Evolutionary conservation across 2,113 vertebrate species (phyloP).

Genomic region (Craseonycteris thonglongyai): DNA sequence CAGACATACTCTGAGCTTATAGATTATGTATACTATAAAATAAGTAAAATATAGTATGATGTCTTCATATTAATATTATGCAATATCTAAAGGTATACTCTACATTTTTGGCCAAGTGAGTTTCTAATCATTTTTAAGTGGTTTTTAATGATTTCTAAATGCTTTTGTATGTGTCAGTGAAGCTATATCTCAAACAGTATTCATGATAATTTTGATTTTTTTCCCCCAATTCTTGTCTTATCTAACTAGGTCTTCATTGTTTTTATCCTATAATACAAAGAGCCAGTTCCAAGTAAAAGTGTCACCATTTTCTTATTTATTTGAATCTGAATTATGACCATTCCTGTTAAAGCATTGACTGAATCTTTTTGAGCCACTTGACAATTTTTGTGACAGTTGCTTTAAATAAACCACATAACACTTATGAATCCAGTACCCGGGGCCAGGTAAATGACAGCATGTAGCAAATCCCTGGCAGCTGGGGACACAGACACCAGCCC

Average conservation of each 20-base stretch:
- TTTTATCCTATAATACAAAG: neutral
- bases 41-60: neutral
- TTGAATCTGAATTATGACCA: neutral
- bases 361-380: neutral
- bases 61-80: neutral
- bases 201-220: neutral
- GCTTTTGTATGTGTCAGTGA: neutral
- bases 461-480: neutral
- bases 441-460: neutral
- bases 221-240: neutral
- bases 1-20: neutral
- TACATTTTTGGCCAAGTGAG: neutral
- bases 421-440: neutral
- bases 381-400: neutral
- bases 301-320: neutral
- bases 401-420: neutral
- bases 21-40: neutral
- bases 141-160: neutral
- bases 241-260: neutral
- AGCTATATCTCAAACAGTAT: neutral
- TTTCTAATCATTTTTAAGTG: neutral
- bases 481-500: accelerated
- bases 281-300: neutral
- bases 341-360: neutral
- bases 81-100: neutral